These are phyloP conservation scores for Melieria omissa DNA, from an alignment of 2,888 invertebrate genomes.

Conservation along the genomic window DNA sequence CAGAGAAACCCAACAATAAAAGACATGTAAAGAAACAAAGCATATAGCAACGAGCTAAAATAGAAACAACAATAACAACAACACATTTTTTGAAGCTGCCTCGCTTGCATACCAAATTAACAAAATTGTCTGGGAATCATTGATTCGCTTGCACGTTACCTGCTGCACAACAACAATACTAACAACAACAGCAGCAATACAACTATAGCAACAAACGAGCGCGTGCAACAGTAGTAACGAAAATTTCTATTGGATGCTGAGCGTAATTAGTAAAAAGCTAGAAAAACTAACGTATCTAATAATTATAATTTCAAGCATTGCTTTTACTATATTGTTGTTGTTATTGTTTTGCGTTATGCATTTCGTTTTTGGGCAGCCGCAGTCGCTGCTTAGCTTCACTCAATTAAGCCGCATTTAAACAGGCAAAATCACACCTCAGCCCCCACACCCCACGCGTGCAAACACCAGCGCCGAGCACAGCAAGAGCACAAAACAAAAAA, in stretches of 20 bases:
- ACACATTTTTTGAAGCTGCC: too few species aligned
- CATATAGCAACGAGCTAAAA: too few species aligned
- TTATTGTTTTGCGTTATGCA: background rate
- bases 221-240: too few species aligned
- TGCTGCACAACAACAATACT: background rate
- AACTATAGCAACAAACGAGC: too few species aligned
- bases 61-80: too few species aligned
- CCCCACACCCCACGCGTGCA: background rate
- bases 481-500: too few species aligned
- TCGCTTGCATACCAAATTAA: conserved; percentile 2
- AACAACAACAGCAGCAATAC: background rate
- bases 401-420: conserved; percentile 25
- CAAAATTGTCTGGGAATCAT: conserved; percentile 35
- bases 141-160: background rate
- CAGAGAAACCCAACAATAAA: background rate
- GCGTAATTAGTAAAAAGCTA: background rate
- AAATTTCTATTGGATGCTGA: too few species aligned
- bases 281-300: background rate
- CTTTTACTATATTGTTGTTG: background rate
- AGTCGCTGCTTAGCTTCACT: background rate
- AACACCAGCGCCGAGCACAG: too few species aligned
- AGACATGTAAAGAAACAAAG: too few species aligned
- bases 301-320: background rate
- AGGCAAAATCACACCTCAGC: conserved; percentile 24
- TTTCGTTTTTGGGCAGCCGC: background rate